Percentiles rank a stretch among this genome's conserved stretches.
Evolutionary conservation across 1,140 invertebrate genomes (phyloP).

Genomic region (Neocloeon triangulifer): DNA sequence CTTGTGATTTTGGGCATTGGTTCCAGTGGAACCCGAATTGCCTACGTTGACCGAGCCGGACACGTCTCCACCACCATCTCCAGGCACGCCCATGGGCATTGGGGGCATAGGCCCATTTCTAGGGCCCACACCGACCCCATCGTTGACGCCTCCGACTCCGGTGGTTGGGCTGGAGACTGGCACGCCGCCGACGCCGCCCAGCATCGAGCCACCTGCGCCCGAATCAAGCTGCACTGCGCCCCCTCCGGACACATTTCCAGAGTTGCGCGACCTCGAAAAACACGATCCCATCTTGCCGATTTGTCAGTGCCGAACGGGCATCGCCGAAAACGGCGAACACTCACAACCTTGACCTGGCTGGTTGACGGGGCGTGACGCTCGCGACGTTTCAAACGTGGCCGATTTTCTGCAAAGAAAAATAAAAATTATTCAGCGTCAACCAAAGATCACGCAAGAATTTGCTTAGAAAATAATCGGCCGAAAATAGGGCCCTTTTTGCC

Average conservation of each 20-base stretch:
- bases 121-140: background rate
- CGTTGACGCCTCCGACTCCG: background rate
- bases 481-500: too few species aligned
- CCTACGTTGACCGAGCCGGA: background rate
- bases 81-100: slow-evolving; percentile 29
- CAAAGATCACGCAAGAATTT: too few species aligned
- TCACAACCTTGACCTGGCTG: too few species aligned
- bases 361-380: too few species aligned
- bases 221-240: background rate
- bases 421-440: too few species aligned
- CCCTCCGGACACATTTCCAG: slow-evolving; percentile 2
- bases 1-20: too few species aligned
- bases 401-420: too few species aligned
- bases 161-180: slow-evolving; percentile 4
- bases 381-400: too few species aligned
- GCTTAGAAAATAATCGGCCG: too few species aligned
- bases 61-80: slow-evolving; percentile 14
- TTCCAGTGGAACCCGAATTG: too few species aligned
- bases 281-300: slow-evolving; percentile 9
- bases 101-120: slow-evolving; percentile 28
- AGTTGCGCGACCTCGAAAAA: slow-evolving; percentile 7
- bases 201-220: background rate
- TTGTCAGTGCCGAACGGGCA: too few species aligned
- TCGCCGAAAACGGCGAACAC: too few species aligned
- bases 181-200: background rate